A percentile compares a stretch with the other conserved stretches of the same genome.
Evolutionary conservation across 2,888 invertebrate genomes (phyloP).

Genomic region (Melinaea marsaeus): DNA sequence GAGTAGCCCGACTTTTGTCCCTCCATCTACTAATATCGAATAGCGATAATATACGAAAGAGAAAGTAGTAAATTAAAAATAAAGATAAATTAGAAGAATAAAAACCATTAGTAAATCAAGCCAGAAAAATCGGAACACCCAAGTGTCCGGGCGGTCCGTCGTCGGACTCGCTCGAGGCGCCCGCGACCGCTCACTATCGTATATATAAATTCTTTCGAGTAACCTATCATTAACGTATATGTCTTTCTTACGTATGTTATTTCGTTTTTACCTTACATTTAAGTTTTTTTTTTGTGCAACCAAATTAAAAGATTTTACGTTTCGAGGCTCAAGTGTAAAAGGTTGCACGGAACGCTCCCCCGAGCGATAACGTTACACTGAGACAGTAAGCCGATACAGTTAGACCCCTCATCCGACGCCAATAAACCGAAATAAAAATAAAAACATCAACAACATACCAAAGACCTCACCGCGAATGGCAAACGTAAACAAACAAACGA

Average conservation of each 20-base stretch:
- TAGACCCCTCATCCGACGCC: neutral
- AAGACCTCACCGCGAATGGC: conserved; percentile 33
- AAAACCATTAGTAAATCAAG: neutral
- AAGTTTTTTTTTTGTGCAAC: conserved; percentile 68
- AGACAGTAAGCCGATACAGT: conserved; percentile 7
- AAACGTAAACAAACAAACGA: conserved; percentile 32
- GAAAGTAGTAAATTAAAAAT: neutral
- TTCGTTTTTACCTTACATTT: conserved; percentile 66
- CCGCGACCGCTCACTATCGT: conserved; percentile 38
- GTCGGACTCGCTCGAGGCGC: conserved; percentile 32
- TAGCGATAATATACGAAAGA: neutral
- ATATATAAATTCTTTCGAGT: conserved; percentile 72
- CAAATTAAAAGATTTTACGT: conserved; percentile 49
- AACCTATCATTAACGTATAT: conserved; percentile 76
- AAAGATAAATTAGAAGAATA: neutral
- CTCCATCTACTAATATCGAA: conserved; percentile 8
- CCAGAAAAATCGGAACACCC: neutral
- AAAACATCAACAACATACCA: conserved; percentile 40
- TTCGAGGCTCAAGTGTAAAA: conserved; percentile 4
- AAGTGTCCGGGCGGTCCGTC: conserved; percentile 8
- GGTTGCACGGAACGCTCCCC: neutral
- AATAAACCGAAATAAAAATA: conserved; percentile 36
- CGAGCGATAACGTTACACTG: conserved; percentile 7
- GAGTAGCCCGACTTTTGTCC: conserved; percentile 32
- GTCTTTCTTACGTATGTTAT: conserved; percentile 78